phyloP scores from a whole-genome alignment of 2,113 vertebrate species.

The Equus przewalskii region DNA sequence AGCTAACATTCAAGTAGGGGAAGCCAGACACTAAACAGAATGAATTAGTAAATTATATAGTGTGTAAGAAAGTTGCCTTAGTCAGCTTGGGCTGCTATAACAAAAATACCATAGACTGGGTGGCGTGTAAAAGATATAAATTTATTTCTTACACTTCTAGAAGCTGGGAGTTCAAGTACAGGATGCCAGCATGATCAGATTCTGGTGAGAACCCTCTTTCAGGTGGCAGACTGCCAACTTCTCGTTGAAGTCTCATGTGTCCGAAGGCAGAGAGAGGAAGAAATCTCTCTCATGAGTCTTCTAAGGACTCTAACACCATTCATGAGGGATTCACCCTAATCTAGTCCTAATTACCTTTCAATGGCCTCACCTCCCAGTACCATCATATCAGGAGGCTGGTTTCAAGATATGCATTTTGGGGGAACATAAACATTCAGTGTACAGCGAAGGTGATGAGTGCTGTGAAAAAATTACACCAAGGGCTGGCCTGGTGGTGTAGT shows the following conservation, averaged over 20 bases:
- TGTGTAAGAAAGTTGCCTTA: background rate
- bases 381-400: background rate
- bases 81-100: background rate
- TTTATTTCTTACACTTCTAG: background rate
- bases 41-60: background rate
- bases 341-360: background rate
- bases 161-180: background rate
- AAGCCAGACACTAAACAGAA: constrained; percentile 7
- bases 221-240: background rate
- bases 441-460: background rate
- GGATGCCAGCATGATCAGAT: background rate
- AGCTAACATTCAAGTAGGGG: background rate
- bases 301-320: background rate
- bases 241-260: background rate
- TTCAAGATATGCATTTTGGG: background rate
- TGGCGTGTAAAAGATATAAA: background rate
- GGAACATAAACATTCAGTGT: background rate
- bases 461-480: background rate
- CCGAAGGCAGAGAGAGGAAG: background rate
- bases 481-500: too few relatives aligned
- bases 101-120: background rate
- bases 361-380: background rate
- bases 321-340: background rate
- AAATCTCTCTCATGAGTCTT: background rate
- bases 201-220: background rate